These are phyloP conservation scores for Leucozona laternaria DNA, from an alignment of 2,888 invertebrate genomes.

Conservation along the genomic window DNA sequence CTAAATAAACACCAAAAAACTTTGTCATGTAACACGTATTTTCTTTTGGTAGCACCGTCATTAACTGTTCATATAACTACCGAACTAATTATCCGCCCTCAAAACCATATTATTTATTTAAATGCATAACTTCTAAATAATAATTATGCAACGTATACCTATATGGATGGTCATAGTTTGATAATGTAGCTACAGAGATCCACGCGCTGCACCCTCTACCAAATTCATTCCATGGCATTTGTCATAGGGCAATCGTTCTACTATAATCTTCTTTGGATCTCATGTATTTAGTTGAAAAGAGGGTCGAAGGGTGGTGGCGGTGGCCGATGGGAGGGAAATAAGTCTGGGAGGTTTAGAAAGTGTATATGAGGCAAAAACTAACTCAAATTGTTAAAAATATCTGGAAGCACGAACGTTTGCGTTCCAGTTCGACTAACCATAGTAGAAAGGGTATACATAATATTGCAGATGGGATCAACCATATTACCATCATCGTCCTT, in stretches of 20 bases:
- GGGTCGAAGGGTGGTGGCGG: not conserved
- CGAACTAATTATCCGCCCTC: constrained; percentile 50
- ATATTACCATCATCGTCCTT: constrained; percentile 58
- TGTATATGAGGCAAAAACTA: not conserved
- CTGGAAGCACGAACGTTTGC: constrained; percentile 60
- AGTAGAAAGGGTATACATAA: constrained; percentile 7
- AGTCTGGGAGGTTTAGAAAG: constrained; percentile 3
- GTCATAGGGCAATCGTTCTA: constrained; percentile 24
- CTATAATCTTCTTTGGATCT: not conserved
- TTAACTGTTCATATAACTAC: constrained; percentile 58
- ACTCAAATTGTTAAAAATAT: constrained; percentile 51
- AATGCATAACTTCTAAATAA: constrained; percentile 39
- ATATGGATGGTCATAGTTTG: not conserved
- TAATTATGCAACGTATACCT: constrained; percentile 23
- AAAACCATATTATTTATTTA: constrained; percentile 39
- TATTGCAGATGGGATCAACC: constrained; percentile 63
- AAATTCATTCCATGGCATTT: constrained; percentile 5
- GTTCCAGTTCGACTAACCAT: constrained; percentile 54
- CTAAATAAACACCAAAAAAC: not conserved
- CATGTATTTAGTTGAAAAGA: not conserved
- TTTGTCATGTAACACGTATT: constrained; percentile 32
- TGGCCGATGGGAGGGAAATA: not conserved
- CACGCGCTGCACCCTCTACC: not conserved
- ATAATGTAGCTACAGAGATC: constrained; percentile 15
- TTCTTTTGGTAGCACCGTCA: constrained; percentile 10